Evolutionary conservation across 1,140 invertebrate genomes (phyloP), one percentile per base, ranked within the genome.

Genomic region (Scylla paramamosain): DNA sequence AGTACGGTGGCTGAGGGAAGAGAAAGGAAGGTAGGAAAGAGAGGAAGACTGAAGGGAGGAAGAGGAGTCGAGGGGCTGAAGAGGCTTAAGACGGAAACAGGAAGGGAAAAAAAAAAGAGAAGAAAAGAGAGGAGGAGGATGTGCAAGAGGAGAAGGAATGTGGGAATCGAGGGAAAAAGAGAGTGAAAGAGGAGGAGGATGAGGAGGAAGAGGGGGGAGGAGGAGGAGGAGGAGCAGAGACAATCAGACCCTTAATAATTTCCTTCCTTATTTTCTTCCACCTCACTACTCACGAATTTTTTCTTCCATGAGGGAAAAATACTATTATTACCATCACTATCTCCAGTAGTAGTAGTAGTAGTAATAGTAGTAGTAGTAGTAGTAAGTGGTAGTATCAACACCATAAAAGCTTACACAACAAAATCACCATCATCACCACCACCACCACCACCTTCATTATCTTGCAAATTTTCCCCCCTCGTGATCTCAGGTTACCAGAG

Each of bases 261-360:
- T n/a, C 67, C 67, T 77, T 77, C n/a, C 67, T 77, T 77, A 77
- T n/a, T 77, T 77, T 67, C 59, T 25, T 77, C 67, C 67, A n/a
- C 12, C 20, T 77, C 25, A 77, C 67, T 25, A 77, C 25, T 20
- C 16, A 77, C 67, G 67, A 77, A 77, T 77, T 77, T 77, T 77
- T 12, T 77, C 67, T 77, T 77, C 20, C 67, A 77, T 20, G 67
- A n/a, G 67, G 25, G 20, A 77, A 77, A 12, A 77, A 12, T 67
- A 67, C 20, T 67, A 67, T 10, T 67, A 67, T 67, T 67, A 67
- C 20, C 20, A 25, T 32, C 29, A 87, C 14, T 39, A 87, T 32
- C 29, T 31, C 6, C 31, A 39, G 29, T 1, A 87, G 29, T 14
- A 31, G 29, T 25, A 87, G 20, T 46, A 32, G 31, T 32, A 87